Conservation (phyloP, 2,797 vertebrate genomes). For the Chrysocyon brachyurus region DNA sequence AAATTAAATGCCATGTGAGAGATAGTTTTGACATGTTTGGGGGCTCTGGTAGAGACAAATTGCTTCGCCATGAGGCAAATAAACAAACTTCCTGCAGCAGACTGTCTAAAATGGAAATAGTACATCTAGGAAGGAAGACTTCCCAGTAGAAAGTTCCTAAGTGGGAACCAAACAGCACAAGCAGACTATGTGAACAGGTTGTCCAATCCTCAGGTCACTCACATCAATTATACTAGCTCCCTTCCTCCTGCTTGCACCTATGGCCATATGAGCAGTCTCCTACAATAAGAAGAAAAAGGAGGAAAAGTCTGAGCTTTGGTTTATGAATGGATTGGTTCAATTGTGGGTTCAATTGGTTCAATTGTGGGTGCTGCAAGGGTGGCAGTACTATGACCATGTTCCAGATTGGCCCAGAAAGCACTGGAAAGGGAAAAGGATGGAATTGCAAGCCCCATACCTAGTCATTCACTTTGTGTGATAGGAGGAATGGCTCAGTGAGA, state of each 20-base stretch:
- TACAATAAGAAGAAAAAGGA: not conserved
- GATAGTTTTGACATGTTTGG: not conserved
- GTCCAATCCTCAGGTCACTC: not conserved
- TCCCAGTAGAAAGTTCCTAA: not conserved
- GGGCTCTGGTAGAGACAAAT: not conserved
- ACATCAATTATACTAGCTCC: not conserved
- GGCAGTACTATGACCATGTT: not conserved
- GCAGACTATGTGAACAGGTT: not conserved
- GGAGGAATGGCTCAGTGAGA: not conserved
- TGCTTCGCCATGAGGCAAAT: not conserved
- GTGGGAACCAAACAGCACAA: not conserved
- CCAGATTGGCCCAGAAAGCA: not conserved
- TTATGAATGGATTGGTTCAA: not conserved
- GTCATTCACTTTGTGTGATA: not conserved
- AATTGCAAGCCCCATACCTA: not conserved
- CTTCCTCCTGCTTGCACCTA: not conserved
- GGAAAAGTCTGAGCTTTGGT: not conserved
- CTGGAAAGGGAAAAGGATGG: not conserved
- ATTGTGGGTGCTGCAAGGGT: not conserved
- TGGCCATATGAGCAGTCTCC: not conserved
- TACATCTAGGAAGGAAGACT: not conserved
- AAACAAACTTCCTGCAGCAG: not conserved
- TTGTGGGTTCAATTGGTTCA: not conserved
- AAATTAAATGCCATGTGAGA: not conserved
- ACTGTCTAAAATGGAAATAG: not conserved